Base-by-base conservation (phyloP, 2,113 vertebrate genomes). In the Pygoscelis antarcticus region DNA sequence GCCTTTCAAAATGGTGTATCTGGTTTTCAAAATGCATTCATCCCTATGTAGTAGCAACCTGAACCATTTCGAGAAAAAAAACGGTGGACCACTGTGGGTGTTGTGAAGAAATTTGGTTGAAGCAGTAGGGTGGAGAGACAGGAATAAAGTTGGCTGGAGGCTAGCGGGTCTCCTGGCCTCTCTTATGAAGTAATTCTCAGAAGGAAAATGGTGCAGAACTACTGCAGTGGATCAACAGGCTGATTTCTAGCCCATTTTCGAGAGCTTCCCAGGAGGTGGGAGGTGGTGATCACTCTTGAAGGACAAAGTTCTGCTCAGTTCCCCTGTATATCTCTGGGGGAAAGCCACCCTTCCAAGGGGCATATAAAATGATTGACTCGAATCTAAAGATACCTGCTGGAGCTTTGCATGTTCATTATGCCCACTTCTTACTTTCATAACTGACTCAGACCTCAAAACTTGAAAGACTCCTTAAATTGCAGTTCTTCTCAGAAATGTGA, bases 381-480 rank as follows among this genome's bases (percentile, higher is more conserved):
- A 51, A 36, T 49, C 65, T 57, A 8, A 84, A 82, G 87, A 62
- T 44, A 40, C 52, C 57, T 87, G n/a, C 72, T 64, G 77, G 47
- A 91, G 74, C 7, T 90, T 6, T 71, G 38, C 58, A 26, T n/a
- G 26, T 36, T 90, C 87, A 8, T 47, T 38, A 19, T 93, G 78
- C 78, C 42, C 17, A 4, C 36, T 91, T 90, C 51, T n/a, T 91
- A 62, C 78, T 94, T 94, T 90, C 68, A 25, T 80, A 70, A 93
- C 95, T 96, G 91, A 85, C 93, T 96, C 91, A 96, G 95, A 96
- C 89, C 95, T 97, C 89, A 51, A 74, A 89, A 88, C 89, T 95
- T 93, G 83, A 96, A 96, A 95, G 78, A 21, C 93, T 97, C 78
- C 51, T 80, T 83, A 90, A 96, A 96, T 58, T 93, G 84, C 87